phyloP scores from a whole-genome alignment of 2,888 invertebrate species.

The Autographa pulchrina region DNA sequence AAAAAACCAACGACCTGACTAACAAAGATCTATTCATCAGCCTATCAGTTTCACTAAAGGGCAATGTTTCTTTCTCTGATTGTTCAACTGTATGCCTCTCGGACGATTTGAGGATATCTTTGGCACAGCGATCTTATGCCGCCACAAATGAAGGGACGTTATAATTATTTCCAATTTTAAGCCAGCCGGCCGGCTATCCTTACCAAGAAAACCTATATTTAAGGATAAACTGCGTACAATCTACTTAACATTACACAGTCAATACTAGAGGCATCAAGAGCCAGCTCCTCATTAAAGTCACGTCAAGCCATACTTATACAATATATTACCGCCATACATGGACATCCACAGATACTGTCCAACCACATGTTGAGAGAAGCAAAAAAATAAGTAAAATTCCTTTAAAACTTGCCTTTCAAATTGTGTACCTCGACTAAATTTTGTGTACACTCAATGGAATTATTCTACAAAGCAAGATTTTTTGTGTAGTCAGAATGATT shows the following conservation, averaged over 20 bases:
- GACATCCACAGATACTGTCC: constrained; percentile 4
- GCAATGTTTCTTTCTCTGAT: background rate
- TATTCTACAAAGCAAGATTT: background rate
- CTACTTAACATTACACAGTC: constrained; percentile 30
- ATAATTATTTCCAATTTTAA: too few species aligned
- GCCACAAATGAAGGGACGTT: too few species aligned
- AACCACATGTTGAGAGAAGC: background rate
- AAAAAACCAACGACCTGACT: constrained; percentile 4
- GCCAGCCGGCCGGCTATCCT: too few species aligned
- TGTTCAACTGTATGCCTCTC: background rate
- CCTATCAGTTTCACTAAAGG: background rate
- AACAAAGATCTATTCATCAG: constrained; percentile 4
- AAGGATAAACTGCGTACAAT: too few species aligned
- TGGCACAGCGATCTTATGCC: too few species aligned
- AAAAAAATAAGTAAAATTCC: constrained; percentile 46
- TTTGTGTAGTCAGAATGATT: background rate
- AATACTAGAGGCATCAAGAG: constrained; percentile 33
- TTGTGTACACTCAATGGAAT: constrained; percentile 6
- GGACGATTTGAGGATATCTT: background rate
- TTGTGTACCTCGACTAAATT: constrained; percentile 38
- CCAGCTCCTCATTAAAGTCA: constrained; percentile 34
- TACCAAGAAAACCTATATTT: too few species aligned
- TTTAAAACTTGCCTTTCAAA: constrained; percentile 50
- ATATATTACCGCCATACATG: constrained; percentile 23
- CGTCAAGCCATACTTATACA: constrained; percentile 29